phyloP scores from a whole-genome alignment of 2,797 vertebrate genomes.

The Telmatherina bonti region DNA sequence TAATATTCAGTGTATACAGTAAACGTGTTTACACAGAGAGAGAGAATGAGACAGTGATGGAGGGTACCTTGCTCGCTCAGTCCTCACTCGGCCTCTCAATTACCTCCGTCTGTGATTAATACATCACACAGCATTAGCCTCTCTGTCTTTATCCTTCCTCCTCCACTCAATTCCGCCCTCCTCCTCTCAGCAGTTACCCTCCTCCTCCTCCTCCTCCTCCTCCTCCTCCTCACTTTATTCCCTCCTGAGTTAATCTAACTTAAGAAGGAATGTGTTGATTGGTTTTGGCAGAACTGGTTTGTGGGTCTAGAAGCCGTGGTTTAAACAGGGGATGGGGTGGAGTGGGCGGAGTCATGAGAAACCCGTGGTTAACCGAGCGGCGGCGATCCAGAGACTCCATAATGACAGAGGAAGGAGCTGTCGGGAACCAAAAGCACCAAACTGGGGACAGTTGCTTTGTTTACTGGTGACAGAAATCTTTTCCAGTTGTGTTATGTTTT shows the following conservation, averaged over 20 bases:
- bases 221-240: neutral
- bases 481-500: neutral
- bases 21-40: slow-evolving; percentile 70
- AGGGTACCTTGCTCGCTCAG: slow-evolving; percentile 64
- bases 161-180: neutral
- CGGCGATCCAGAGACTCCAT: slow-evolving; percentile 38
- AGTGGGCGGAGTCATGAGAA: slow-evolving; percentile 46
- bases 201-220: neutral
- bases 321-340: slow-evolving; percentile 2
- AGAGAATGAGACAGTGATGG: slow-evolving; percentile 78
- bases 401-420: slow-evolving; percentile 55
- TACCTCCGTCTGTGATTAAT: slow-evolving; percentile 80
- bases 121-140: slow-evolving; percentile 77
- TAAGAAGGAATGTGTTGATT: slow-evolving; percentile 45
- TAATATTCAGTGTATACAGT: slow-evolving; percentile 76
- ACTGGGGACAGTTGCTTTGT: neutral
- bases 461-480: neutral
- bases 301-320: slow-evolving; percentile 43
- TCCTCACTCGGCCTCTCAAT: slow-evolving; percentile 77
- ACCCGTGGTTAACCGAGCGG: slow-evolving; percentile 40
- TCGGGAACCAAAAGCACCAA: slow-evolving; percentile 20
- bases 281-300: slow-evolving; percentile 30
- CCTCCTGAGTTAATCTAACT: slow-evolving; percentile 14
- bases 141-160: slow-evolving; percentile 31
- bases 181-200: neutral